Base-by-base conservation (phyloP, 2,888 invertebrate species). In the Caenorhabditis virilis region DNA sequence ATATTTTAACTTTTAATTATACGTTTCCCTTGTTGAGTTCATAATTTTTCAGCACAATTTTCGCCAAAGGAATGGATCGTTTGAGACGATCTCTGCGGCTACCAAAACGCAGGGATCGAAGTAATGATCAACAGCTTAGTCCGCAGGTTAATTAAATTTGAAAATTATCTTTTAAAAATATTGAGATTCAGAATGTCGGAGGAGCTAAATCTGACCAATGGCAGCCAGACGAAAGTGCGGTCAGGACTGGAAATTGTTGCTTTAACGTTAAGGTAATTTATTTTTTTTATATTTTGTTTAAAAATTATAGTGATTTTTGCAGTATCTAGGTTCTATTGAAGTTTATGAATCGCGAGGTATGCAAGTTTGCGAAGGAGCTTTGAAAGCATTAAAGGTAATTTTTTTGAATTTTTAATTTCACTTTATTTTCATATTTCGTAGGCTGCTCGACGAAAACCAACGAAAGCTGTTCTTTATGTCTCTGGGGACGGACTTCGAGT, bases 261-360 rank as follows among this genome's bases (percentile, higher is more conserved):
- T 98, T 98, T 87, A 90, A 91, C 76, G 97, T 98, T 78, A 95
- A 97, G 86, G 89, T 89, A 79, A 77, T 82, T 74, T n/a, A 41
- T 43, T 16, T 39, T 16, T 23, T 36, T 23, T 11, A 7, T 38
- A 38, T 18, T 49, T 16, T 20, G 3, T 33, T 23, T 13, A 49
- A 26, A 20, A 13, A 11, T 38, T 38, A 18, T 42, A 16, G 7
- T 41, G 9, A 15, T 33, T 59, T 35, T 66, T 80, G 84, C 85
- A 89, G 89, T 98, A 99, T 87, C 88, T 99, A 83, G 98, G 98
- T 72, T 95, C 95, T 85, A 94, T 97, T 46, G 98, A 98, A 87
- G 98, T 99, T 36, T 97, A 93, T 86, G 98, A 98, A 87, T 95
- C 95, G 9, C 89, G 98, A 83, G 98, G 98, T 48, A 98, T 98